Conservation (phyloP, 2,797 vertebrate genomes). For the Micromesistius poutassou region DNA sequence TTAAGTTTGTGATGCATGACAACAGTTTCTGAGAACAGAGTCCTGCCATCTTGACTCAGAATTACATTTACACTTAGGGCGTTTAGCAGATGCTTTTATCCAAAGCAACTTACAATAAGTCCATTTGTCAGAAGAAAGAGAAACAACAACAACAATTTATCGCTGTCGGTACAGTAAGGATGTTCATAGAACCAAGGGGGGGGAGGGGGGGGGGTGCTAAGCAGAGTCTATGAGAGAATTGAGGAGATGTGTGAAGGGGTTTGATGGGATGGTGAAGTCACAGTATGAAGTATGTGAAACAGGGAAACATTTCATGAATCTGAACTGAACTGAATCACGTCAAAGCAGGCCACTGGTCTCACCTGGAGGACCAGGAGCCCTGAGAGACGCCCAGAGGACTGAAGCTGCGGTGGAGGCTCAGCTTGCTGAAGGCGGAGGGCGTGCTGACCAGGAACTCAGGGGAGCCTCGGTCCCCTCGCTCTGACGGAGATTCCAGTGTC, state of each 20-base stretch:
- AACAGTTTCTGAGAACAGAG: too few species aligned
- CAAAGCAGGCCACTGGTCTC: constrained; percentile 28
- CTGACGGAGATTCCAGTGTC: constrained; percentile 73
- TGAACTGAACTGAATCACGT: neutral
- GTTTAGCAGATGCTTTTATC: too few species aligned
- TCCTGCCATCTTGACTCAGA: neutral
- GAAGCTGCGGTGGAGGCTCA: constrained; percentile 83
- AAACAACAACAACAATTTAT: too few species aligned
- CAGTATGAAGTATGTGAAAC: neutral
- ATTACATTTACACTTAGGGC: too few species aligned
- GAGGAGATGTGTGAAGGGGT: neutral
- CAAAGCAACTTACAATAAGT: too few species aligned
- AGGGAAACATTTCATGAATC: neutral
- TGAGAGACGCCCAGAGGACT: constrained; percentile 82
- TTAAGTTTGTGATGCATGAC: neutral
- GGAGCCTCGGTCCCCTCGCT: constrained; percentile 74
- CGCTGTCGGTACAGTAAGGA: too few species aligned
- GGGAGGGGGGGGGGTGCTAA: too few species aligned
- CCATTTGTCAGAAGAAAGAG: too few species aligned
- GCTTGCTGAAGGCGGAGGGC: constrained; percentile 93
- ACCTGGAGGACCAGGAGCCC: constrained; percentile 92
- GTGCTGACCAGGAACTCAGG: constrained; percentile 89
- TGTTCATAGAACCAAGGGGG: too few species aligned
- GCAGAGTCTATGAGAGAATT: neutral
- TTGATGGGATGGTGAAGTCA: neutral